Conservation (phyloP, 2,797 vertebrate species). For the Pelochelys cantorii region DNA sequence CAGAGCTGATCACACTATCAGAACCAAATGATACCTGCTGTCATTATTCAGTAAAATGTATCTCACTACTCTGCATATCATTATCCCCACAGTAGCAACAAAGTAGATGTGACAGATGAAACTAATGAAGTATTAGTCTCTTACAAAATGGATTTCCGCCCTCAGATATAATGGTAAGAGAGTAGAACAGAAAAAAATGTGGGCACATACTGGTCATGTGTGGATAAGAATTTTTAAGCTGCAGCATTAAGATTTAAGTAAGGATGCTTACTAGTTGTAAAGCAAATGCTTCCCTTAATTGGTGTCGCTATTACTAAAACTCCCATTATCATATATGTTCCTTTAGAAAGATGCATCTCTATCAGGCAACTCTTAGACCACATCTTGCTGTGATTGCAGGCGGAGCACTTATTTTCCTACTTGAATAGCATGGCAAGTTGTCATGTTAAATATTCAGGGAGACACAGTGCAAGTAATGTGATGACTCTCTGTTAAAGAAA, state of each 20-base stretch:
- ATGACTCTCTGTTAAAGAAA: slow-evolving; percentile 8
- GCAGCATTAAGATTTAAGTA: not conserved
- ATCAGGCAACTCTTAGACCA: not conserved
- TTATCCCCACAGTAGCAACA: not conserved
- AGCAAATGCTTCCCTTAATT: not conserved
- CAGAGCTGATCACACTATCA: not conserved
- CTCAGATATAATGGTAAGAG: not conserved
- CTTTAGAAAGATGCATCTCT: not conserved
- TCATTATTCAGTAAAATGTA: not conserved
- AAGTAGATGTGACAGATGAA: accelerated
- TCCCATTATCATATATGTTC: not conserved
- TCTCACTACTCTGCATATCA: not conserved
- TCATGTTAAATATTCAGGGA: slow-evolving; percentile 24
- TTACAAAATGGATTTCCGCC: not conserved
- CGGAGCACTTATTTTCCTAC: slow-evolving; percentile 24
- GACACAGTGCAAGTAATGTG: slow-evolving; percentile 16
- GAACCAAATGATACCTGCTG: not conserved
- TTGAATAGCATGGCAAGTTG: not conserved
- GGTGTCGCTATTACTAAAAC: not conserved
- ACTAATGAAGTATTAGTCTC: not conserved
- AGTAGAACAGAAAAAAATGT: not conserved
- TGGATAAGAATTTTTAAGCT: not conserved
- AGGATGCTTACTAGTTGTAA: not conserved
- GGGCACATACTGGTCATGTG: not conserved
- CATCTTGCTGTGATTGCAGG: not conserved